phyloP scores from a whole-genome alignment of 1,140 invertebrate species.

The Adelges cooleyi region DNA sequence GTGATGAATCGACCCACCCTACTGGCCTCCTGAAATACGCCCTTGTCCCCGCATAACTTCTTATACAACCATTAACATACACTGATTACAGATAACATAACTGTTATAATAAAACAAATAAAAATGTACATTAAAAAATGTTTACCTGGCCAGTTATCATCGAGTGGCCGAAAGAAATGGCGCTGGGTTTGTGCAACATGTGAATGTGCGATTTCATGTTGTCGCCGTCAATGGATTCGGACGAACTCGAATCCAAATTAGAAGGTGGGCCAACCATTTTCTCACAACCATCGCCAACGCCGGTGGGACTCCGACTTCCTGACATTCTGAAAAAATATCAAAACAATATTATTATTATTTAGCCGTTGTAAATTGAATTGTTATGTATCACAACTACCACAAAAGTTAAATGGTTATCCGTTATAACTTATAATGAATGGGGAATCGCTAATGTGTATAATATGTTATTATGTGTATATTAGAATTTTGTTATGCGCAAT shows the following conservation, averaged over 20 bases:
- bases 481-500: no score
- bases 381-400: not conserved
- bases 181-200: constrained; percentile 22
- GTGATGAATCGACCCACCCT: no score
- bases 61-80: no score
- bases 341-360: not conserved
- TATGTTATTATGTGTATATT: no score
- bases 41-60: no score
- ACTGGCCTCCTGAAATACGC: no score
- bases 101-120: no score
- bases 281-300: constrained; percentile 31
- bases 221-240: constrained; percentile 33
- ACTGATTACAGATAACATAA: no score
- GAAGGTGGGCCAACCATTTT: constrained; percentile 28
- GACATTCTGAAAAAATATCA: constrained; percentile 30
- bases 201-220: constrained; percentile 27
- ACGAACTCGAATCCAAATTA: constrained; percentile 33
- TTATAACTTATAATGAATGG: no score
- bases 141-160: constrained; percentile 7
- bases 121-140: no score
- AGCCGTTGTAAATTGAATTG: not conserved
- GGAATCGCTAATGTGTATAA: no score
- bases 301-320: constrained; percentile 32
- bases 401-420: no score
- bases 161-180: not conserved